phyloP scores from a whole-genome alignment of 1,140 invertebrate species.

The Drosophila funebris region DNA sequence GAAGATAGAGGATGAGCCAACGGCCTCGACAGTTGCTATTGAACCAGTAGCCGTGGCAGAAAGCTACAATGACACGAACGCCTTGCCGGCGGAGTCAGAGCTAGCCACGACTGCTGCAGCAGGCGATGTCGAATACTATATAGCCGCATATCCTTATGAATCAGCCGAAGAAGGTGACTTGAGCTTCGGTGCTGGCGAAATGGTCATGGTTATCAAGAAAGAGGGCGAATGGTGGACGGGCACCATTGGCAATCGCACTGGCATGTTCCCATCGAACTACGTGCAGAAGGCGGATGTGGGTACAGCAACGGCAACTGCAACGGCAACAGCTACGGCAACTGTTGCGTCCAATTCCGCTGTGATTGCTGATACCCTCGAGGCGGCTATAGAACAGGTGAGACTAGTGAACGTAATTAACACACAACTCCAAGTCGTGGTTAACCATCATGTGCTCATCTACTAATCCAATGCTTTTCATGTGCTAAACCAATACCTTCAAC shows the following conservation, averaged over 20 bases:
- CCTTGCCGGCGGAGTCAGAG: conserved; percentile 16
- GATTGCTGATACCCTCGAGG: conserved; percentile 24
- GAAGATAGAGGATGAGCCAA: conserved; percentile 85
- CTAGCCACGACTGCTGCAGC: conserved; percentile 9
- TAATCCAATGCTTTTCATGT: conserved; percentile 79
- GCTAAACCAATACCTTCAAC: conserved; percentile 40
- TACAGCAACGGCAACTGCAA: too few species aligned
- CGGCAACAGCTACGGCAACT: background rate
- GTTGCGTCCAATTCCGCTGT: conserved; percentile 3
- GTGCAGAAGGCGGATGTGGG: conserved; percentile 86
- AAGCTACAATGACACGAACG: conserved; percentile 66
- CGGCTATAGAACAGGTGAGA: conserved; percentile 69
- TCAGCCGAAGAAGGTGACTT: conserved; percentile 96
- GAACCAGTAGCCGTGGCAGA: conserved; percentile 29
- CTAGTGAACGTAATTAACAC: background rate
- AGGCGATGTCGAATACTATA: conserved; percentile 90
- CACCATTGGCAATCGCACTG: conserved; percentile 90
- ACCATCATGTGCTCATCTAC: conserved; percentile 69
- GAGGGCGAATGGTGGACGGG: conserved; percentile 99
- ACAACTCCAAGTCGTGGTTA: conserved; percentile 13
- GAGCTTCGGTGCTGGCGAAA: conserved; percentile 95
- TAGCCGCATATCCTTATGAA: conserved; percentile 92
- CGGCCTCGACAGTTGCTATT: conserved; percentile 7
- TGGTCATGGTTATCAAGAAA: conserved; percentile 93
- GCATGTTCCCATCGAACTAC: conserved; percentile 98